phyloP scores from a whole-genome alignment of 2,797 vertebrate species.

The Gobio occitaniae region DNA sequence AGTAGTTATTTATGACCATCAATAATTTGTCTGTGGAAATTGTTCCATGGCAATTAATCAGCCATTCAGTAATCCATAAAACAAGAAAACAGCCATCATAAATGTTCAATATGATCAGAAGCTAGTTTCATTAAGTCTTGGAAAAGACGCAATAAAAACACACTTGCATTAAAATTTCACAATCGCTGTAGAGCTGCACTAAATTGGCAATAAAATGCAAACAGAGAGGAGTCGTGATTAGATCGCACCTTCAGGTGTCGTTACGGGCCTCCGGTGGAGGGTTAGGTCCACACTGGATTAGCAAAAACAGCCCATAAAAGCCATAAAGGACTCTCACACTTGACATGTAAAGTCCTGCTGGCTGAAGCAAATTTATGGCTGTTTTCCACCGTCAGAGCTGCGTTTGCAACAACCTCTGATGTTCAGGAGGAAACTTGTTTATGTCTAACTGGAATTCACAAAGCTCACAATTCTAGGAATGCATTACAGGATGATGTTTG shows the following conservation, averaged over 20 bases:
- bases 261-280: conserved; percentile 35
- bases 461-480: background rate
- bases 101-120: conserved; percentile 11
- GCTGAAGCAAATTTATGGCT: conserved; percentile 20
- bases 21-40: background rate
- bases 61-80: conserved; percentile 1
- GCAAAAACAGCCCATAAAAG: conserved; percentile 40
- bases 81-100: conserved; percentile 10
- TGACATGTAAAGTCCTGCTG: conserved; percentile 19
- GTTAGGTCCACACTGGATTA: conserved; percentile 46
- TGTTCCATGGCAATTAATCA: conserved; percentile 7
- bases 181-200: background rate
- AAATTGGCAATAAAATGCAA: conserved; percentile 35
- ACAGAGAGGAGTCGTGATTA: conserved; percentile 34
- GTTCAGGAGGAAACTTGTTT: background rate
- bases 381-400: background rate
- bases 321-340: conserved; percentile 27
- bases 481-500: background rate
- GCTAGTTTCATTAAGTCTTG: conserved; percentile 22
- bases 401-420: background rate
- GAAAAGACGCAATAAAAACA: background rate
- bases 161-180: conserved; percentile 13
- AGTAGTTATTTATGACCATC: background rate
- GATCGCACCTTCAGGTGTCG: conserved; percentile 25
- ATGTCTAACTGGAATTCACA: background rate